Conservation (phyloP, 2,113 vertebrate species). For the Eira barbara region DNA sequence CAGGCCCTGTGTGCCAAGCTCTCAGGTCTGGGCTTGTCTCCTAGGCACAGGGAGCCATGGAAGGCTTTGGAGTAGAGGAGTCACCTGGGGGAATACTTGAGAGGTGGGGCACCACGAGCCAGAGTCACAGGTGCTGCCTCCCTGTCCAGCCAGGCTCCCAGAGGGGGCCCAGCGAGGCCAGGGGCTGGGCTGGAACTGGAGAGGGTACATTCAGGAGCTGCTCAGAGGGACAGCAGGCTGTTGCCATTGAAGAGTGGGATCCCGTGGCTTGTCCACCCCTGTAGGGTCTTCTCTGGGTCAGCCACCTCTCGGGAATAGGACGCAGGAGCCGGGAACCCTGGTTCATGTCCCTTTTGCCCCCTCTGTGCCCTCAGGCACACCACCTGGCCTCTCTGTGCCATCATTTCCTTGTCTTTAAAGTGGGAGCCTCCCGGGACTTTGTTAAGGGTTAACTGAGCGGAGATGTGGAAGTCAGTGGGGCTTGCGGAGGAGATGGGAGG, state of each 20-base stretch:
- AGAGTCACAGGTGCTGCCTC: no score
- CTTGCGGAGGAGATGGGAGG: rapidly evolving
- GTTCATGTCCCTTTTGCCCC: not conserved
- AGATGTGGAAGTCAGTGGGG: rapidly evolving
- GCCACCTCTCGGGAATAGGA: no score
- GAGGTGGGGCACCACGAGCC: not conserved
- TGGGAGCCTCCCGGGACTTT: rapidly evolving
- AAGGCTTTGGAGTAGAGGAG: not conserved
- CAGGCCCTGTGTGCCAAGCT: not conserved
- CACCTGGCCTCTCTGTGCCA: not conserved
- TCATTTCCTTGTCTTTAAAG: not conserved
- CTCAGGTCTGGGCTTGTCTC: not conserved
- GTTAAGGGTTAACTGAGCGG: not conserved
- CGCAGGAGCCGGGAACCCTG: not conserved
- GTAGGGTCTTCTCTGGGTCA: not conserved
- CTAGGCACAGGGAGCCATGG: not conserved
- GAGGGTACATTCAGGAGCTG: not conserved
- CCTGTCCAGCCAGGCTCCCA: not conserved
- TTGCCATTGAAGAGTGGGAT: rapidly evolving
- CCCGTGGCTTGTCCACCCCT: no score
- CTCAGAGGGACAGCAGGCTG: not conserved
- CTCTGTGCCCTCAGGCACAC: rapidly evolving
- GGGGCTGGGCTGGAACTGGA: not conserved
- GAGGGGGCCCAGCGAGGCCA: no score
- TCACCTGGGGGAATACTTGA: not conserved